Conservation (phyloP, 2,113 vertebrate genomes). For the Mellivora capensis region DNA sequence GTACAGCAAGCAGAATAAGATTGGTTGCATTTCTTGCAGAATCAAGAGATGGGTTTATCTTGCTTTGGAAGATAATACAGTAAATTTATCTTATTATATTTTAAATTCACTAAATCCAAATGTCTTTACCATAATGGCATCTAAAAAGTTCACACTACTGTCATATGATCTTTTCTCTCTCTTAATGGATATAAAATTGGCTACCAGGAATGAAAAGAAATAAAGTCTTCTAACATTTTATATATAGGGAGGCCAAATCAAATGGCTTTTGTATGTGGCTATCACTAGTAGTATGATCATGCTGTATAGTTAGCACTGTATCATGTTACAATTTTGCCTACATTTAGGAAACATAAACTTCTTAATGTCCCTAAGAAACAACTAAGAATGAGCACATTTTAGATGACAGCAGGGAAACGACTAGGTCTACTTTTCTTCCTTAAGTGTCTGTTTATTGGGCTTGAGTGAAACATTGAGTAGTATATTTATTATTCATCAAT, state of each 20-base stretch:
- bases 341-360: neutral
- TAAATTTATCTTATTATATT: neutral
- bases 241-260: neutral
- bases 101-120: neutral
- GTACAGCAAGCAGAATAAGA: neutral
- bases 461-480: neutral
- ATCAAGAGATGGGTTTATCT: neutral
- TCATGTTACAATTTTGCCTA: neutral
- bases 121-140: neutral
- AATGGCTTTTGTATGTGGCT: neutral
- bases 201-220: neutral
- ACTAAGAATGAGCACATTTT: constrained; percentile 4
- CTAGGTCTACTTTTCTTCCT: neutral
- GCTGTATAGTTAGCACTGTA: neutral
- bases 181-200: neutral
- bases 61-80: neutral
- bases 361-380: neutral
- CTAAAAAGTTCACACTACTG: neutral
- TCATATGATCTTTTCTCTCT: neutral
- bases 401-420: neutral
- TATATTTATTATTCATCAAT: neutral
- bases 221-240: neutral
- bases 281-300: constrained; percentile 7
- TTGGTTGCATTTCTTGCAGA: neutral
- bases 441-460: neutral